Percentiles rank a stretch among this genome's conserved stretches.
phyloP scores from a whole-genome alignment of 2,113 vertebrate species.

The Actenoides lindsayi region DNA sequence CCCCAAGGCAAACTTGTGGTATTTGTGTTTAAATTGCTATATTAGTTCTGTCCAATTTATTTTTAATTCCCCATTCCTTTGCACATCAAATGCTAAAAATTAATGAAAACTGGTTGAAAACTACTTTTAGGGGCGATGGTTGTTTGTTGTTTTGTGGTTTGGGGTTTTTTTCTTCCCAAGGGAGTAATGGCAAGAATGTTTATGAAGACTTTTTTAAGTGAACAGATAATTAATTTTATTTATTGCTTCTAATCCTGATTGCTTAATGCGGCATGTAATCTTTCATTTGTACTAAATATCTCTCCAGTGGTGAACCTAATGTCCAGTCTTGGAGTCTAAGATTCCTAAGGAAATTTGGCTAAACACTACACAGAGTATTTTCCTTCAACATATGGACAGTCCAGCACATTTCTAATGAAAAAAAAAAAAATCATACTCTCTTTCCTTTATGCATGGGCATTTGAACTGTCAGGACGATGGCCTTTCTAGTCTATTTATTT shows the following conservation, averaged over 20 bases:
- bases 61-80: neutral
- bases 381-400: neutral
- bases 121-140: fast-evolving
- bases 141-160: fast-evolving
- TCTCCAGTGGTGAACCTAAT: neutral
- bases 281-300: neutral
- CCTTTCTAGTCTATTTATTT: neutral
- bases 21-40: slow-evolving; percentile 24
- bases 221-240: neutral
- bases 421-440: neutral
- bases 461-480: neutral
- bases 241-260: neutral
- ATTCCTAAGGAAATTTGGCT: neutral
- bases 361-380: neutral
- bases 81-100: neutral
- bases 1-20: neutral
- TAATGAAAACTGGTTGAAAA: neutral
- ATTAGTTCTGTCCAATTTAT: slow-evolving; percentile 31
- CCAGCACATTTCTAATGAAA: neutral
- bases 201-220: neutral
- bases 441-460: neutral
- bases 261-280: neutral
- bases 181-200: neutral
- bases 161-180: neutral
- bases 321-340: neutral